Base-by-base conservation (phyloP, 2,888 invertebrate species). In the Quadroppia sp. region DNA sequence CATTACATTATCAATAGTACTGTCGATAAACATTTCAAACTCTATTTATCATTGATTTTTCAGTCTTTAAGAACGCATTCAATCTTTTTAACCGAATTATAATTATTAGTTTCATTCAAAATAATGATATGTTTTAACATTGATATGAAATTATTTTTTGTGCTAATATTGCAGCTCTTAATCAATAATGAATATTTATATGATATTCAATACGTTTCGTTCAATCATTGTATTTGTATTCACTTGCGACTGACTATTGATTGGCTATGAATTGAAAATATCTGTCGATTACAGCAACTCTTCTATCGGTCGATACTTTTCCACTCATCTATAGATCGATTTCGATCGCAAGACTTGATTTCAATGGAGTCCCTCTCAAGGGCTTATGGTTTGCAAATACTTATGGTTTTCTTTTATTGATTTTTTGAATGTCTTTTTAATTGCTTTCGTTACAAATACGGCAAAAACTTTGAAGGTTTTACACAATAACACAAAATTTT, bases 121-220 rank as follows among this genome's bases (percentile, higher is more conserved):
- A 23, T 28, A 61, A 32, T 32, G 32, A 61, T 61, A 61, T 32
- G 17, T 61, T 17, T 32, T 25, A n/a, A 6, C 11, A 61, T 25
- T 23, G 25, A 25, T 50, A 50, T 11, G 17, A 45, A 15, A 45
- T 23, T 23, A 20, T 9, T 1, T 23, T 13, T 28, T 17, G 1
- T 32, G 61, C 61, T 32, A 61, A 61, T 61, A 36, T 61, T 61
- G 61, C 32, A 61, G 17, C 61, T 61, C 28, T 61, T 61, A 61
- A 61, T 61, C 32, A 53, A 11, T 53, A 53, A 53, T 53, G 23
- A 23, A 53, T 50, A 45, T 53, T 4, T 13, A 53, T 53, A 25
- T 53, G 53, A 20, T 53, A 53, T 53, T 53, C 23, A 53, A 53
- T 53, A 53, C 53, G 2, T 45, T 13, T 45, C 15, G 2, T 45